Evolutionary conservation across 2,113 vertebrate species (phyloP), one percentile per base, ranked within the genome.

Genomic region (Halichoerus grypus): DNA sequence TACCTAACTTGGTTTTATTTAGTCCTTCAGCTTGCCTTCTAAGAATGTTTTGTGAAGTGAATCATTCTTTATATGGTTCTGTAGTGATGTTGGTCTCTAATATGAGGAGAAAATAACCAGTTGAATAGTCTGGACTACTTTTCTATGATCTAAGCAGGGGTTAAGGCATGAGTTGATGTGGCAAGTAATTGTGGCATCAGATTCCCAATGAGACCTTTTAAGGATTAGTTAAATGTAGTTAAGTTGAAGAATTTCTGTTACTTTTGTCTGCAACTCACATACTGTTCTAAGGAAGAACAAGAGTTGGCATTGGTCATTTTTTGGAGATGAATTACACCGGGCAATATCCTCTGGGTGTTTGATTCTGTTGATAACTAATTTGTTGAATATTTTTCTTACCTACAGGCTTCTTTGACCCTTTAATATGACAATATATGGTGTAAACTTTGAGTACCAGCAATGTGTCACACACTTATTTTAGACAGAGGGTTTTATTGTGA

Each of bases 11-110:
- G 51, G 22, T 7, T 59, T 51, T 76, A 33, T 65, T 72, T 85
- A 93, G 65, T 53, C 28, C 39, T 93, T 91, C n/a, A 82, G 16
- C n/a, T 86, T 81, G 24, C 63, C 57, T 59, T 93, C 51, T 79
- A 57, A 77, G 57, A 82, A 13, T 42, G 15, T 51, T 97, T 55
- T 46, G 63, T 90, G 53, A 65, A 49, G 51, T 39, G 46, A 57
- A 28, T 85, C 15, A 19, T 95, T 76, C 53, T 83, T 77, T 55
- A 15, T 46, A 8, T 67, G 15, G 7, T 82, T 82, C 42, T 85
- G n/a, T 55, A 53, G 36, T 61, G 51, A 76, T 10, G n/a, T 87
- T 87, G 49, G 12, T 53, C 55, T 84, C 31, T 57, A 61, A 19
- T 13, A 1, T 49, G 22, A 81, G 61, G 53, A 26, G 39, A 77